These are phyloP conservation scores for Zalophus californianus DNA, from an alignment of 2,797 vertebrate species.

Conservation along the genomic window DNA sequence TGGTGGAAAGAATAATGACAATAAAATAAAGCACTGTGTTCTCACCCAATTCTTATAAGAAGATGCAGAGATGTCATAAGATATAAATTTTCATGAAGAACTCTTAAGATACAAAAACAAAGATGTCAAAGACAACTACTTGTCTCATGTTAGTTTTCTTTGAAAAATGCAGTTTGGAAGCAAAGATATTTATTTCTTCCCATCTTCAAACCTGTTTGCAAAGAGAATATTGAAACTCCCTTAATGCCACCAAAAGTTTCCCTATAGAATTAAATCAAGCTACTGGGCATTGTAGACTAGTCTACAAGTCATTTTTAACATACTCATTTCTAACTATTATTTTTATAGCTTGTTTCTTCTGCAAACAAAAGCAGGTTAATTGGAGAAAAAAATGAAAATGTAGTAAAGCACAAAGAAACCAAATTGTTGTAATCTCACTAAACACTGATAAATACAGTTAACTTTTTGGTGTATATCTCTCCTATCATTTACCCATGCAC, in stretches of 20 bases:
- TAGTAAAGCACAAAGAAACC: background rate
- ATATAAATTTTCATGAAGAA: background rate
- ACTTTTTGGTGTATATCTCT: background rate
- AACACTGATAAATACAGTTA: background rate
- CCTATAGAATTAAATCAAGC: background rate
- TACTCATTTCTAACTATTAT: background rate
- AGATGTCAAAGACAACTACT: background rate
- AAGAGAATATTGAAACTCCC: conserved; percentile 9
- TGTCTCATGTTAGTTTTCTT: background rate
- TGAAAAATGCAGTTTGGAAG: background rate
- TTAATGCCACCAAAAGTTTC: background rate
- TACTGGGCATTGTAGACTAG: background rate
- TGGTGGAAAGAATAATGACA: background rate
- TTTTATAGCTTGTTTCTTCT: background rate
- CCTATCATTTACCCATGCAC: background rate
- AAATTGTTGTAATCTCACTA: background rate
- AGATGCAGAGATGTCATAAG: background rate
- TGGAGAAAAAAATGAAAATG: background rate
- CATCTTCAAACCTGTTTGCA: background rate
- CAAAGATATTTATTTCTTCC: background rate
- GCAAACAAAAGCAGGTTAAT: background rate
- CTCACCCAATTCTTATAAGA: background rate
- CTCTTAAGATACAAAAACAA: background rate
- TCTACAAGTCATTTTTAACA: background rate
- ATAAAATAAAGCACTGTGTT: background rate